phyloP scores from a whole-genome alignment of 2,113 vertebrate species.

The Elaphurus davidianus region DNA sequence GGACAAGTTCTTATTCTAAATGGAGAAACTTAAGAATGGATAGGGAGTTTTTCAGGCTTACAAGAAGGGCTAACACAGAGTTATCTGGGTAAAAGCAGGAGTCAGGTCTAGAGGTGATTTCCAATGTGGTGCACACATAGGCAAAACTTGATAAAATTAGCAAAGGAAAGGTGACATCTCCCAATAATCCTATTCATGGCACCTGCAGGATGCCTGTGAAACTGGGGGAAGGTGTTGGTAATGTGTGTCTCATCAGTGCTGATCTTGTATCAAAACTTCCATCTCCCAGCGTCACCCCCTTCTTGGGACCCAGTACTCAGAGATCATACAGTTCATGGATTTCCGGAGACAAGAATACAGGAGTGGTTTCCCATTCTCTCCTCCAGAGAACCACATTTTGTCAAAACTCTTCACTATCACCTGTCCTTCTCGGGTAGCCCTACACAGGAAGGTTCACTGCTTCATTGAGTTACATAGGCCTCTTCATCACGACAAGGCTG shows the following conservation, averaged over 20 bases:
- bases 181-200: fast-evolving
- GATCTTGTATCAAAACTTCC: no score
- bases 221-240: no score
- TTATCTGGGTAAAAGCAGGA: neutral
- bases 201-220: neutral
- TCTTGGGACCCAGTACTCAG: neutral
- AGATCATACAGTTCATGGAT: no score
- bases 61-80: neutral
- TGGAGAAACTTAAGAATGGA: neutral
- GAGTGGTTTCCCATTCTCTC: no score
- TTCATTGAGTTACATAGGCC: no score
- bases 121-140: no score
- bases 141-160: neutral
- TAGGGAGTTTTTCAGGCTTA: neutral
- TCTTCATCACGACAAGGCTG: no score
- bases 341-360: no score
- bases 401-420: no score
- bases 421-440: no score
- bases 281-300: neutral
- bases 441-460: no score
- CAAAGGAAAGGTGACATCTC: neutral
- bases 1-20: neutral
- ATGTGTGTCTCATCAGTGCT: neutral
- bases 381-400: no score
- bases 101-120: neutral